These are phyloP conservation scores for Eretmochelys imbricata DNA, from an alignment of 2,113 vertebrate species.

Conservation along the genomic window DNA sequence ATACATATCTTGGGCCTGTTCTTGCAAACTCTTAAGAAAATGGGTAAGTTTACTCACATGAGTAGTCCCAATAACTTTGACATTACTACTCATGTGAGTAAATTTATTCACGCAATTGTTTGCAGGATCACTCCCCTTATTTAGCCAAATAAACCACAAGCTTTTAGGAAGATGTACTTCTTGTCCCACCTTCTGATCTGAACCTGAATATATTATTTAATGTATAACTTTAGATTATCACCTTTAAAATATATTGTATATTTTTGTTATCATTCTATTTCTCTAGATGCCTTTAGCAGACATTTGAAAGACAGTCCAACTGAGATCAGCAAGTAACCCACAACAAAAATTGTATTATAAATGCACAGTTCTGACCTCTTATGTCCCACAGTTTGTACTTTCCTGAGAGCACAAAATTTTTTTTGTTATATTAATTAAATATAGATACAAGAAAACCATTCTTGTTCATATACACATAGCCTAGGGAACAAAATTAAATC, in stretches of 20 bases:
- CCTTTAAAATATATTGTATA: background rate
- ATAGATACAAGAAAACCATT: constrained; percentile 11
- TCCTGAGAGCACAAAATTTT: constrained; percentile 16
- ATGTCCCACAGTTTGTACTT: constrained; percentile 1
- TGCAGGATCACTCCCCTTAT: background rate
- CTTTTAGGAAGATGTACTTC: background rate
- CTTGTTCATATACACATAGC: background rate
- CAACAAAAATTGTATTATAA: background rate
- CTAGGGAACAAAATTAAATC: constrained; percentile 33
- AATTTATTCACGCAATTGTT: background rate
- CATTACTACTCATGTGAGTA: background rate
- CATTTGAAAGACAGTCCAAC: background rate
- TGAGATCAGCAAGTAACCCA: background rate
- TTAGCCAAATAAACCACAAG: background rate
- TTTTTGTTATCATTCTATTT: background rate
- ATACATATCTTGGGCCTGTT: background rate
- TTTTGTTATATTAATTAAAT: constrained; percentile 26
- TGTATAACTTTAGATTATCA: background rate
- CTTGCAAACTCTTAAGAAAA: background rate
- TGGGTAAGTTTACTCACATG: background rate
- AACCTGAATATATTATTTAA: background rate
- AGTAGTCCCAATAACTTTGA: background rate
- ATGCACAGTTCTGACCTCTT: background rate
- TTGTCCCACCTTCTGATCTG: background rate
- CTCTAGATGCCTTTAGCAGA: background rate